These are phyloP conservation scores for Onychostruthus taczanowskii DNA, from an alignment of 2,113 vertebrate species.

Conservation along the genomic window DNA sequence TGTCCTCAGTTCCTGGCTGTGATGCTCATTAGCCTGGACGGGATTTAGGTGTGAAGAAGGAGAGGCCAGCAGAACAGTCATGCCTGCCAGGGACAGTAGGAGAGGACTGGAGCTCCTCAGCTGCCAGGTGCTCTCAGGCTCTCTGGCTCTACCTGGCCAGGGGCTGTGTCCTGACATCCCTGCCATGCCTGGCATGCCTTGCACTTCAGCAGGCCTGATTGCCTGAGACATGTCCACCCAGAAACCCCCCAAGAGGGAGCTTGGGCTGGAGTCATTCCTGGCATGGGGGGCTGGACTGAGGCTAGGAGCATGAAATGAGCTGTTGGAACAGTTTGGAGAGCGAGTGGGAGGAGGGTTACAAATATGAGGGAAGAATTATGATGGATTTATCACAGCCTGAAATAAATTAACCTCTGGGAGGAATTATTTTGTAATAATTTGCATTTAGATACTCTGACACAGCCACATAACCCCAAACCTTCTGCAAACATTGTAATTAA, in stretches of 20 bases:
- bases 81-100: neutral
- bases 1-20: neutral
- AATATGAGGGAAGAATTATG: neutral
- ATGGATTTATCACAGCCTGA: neutral
- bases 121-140: neutral
- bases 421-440: conserved; percentile 53
- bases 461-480: conserved; percentile 38
- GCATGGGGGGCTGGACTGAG: neutral
- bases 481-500: conserved; percentile 22
- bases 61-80: neutral
- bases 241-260: neutral
- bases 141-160: neutral
- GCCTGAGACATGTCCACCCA: neutral
- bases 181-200: neutral
- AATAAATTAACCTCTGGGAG: conserved; percentile 38
- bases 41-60: neutral
- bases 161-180: neutral
- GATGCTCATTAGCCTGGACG: neutral
- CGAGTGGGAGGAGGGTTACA: neutral
- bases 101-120: neutral
- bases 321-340: neutral
- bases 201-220: neutral
- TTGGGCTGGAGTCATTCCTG: neutral
- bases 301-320: neutral
- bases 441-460: conserved; percentile 43